Conservation (phyloP, 2,888 invertebrate genomes). For the Lucinisca nassula region DNA sequence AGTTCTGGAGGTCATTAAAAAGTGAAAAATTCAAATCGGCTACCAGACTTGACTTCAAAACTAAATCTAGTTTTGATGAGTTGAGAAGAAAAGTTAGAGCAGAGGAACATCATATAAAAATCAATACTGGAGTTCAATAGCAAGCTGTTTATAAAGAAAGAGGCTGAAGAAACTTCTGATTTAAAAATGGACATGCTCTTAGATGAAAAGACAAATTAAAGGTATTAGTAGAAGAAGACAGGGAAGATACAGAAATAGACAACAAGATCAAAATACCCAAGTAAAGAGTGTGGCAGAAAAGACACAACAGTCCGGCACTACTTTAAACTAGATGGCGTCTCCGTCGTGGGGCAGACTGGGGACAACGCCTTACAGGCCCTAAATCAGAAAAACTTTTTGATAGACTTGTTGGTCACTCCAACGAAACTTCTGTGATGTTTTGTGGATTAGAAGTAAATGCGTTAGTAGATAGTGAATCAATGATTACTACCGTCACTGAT, state of each 20-base stretch:
- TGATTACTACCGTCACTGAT: slow-evolving; percentile 13
- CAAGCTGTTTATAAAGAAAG: background rate
- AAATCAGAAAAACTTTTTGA: background rate
- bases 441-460: background rate
- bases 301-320: background rate
- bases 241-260: background rate
- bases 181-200: background rate
- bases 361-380: background rate
- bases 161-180: background rate
- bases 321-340: background rate
- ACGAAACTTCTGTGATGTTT: background rate
- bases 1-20: background rate
- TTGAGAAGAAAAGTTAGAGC: background rate
- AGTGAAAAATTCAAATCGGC: background rate
- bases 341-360: slow-evolving; percentile 1
- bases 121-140: background rate
- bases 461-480: slow-evolving; percentile 28
- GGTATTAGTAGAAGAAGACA: background rate
- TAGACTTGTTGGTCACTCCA: slow-evolving; percentile 1
- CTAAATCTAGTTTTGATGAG: background rate
- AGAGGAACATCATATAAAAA: background rate
- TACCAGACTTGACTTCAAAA: background rate
- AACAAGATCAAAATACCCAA: background rate
- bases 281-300: background rate
- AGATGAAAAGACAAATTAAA: background rate